Evolutionary conservation across 2,113 vertebrate genomes (phyloP).

Genomic region (Pterocles burchelli): DNA sequence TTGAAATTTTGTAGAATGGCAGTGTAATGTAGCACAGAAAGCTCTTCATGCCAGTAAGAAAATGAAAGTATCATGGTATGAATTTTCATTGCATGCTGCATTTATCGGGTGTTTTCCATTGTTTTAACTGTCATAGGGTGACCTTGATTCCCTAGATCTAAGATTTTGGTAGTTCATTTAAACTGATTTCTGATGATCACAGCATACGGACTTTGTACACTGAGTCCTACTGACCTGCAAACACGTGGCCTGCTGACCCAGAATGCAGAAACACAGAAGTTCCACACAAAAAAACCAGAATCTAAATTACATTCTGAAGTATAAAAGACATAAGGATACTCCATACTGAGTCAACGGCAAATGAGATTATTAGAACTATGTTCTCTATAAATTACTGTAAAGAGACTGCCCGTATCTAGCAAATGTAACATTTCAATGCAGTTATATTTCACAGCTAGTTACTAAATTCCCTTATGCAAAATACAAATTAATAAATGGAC

Average conservation of each 20-base stretch:
- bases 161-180: not conserved
- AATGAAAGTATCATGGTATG: not conserved
- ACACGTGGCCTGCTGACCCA: not conserved
- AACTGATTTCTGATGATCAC: not conserved
- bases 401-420: not conserved
- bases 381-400: not conserved
- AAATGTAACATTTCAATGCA: constrained; percentile 1
- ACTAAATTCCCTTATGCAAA: constrained; percentile 36
- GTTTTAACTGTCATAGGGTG: not conserved
- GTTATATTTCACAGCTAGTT: constrained; percentile 25
- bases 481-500: constrained; percentile 43
- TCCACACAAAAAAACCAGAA: not conserved
- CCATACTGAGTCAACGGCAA: not conserved
- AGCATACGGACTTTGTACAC: not conserved
- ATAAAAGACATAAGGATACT: not conserved
- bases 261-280: not conserved
- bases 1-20: not conserved
- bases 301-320: not conserved
- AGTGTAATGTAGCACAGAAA: not conserved
- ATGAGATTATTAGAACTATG: not conserved
- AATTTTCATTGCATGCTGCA: not conserved
- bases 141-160: constrained; percentile 7
- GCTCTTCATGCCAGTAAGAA: not conserved
- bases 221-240: not conserved
- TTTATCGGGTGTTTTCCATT: not conserved